Evolutionary conservation across 2,113 vertebrate species (phyloP).

Genomic region (Mionectes macconnelli): DNA sequence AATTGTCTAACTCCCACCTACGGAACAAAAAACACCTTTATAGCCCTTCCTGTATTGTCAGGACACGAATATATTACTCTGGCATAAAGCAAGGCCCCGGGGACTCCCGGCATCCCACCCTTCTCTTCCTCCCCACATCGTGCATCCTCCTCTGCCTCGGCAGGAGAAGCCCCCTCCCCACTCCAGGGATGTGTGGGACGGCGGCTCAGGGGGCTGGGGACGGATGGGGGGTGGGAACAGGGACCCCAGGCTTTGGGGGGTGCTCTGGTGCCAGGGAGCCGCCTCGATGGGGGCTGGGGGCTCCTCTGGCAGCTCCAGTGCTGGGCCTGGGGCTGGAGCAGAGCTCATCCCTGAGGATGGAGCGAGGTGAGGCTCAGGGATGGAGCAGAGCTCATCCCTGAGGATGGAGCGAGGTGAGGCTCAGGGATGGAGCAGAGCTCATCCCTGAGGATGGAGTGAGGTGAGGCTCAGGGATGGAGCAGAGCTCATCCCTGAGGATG

Average conservation of each 20-base stretch:
- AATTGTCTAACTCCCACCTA: not conserved
- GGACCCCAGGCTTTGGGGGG: not conserved
- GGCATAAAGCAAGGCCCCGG: not conserved
- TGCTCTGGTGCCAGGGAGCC: fast-evolving
- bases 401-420: not conserved
- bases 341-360: not conserved
- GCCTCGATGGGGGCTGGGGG: fast-evolving
- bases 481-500: not conserved
- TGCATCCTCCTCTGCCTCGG: not conserved
- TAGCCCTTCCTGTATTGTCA: constrained; percentile 6
- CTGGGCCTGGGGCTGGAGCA: not conserved
- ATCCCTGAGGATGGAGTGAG: not conserved
- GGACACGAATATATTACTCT: not conserved
- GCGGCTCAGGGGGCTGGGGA: not conserved
- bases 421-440: not conserved
- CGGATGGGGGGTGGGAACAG: fast-evolving
- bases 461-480: not conserved
- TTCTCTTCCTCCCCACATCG: not conserved
- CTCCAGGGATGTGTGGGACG: not conserved
- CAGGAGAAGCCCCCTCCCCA: not conserved
- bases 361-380: not conserved
- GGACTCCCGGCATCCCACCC: not conserved
- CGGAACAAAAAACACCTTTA: not conserved
- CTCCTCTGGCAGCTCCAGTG: not conserved
- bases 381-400: too few species aligned